A percentile compares a stretch with the other conserved stretches of the same genome.
These are phyloP conservation scores for Cryptocephalus moraei DNA, from an alignment of 2,888 invertebrate genomes.

Conservation along the genomic window DNA sequence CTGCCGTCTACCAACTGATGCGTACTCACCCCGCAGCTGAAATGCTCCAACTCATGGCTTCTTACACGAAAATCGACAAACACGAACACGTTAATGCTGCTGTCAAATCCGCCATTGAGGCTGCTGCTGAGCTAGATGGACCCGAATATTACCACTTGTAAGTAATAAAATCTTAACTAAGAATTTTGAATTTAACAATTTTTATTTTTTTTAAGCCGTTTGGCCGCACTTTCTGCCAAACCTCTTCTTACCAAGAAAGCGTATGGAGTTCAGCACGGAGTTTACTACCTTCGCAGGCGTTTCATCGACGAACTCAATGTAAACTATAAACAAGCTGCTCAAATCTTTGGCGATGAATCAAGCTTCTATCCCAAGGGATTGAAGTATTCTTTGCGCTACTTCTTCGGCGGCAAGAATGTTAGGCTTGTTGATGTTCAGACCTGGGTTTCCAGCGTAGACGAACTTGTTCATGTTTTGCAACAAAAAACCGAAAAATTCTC, in stretches of 20 bases:
- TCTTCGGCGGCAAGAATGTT: slow-evolving; percentile 33
- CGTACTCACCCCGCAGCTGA: slow-evolving; percentile 47
- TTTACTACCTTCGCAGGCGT: slow-evolving; percentile 36
- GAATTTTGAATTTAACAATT: too few species aligned
- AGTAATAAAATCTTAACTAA: slow-evolving; percentile 9
- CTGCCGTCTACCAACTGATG: slow-evolving; percentile 53
- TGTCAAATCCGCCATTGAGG: slow-evolving; percentile 50
- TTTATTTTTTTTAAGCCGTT: slow-evolving; percentile 26
- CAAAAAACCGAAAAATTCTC: slow-evolving; percentile 25
- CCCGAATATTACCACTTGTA: slow-evolving; percentile 15
- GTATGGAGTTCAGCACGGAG: slow-evolving; percentile 44
- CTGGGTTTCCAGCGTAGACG: slow-evolving; percentile 39
- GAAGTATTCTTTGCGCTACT: slow-evolving; percentile 23
- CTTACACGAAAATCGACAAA: slow-evolving; percentile 53
- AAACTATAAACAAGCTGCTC: slow-evolving; percentile 35
- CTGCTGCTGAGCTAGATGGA: slow-evolving; percentile 41
- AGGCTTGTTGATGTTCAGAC: slow-evolving; percentile 22
- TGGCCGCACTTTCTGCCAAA: slow-evolving; percentile 35
- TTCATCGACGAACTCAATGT: slow-evolving; percentile 37
- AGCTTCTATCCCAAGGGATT: slow-evolving; percentile 42
- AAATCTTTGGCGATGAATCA: slow-evolving; percentile 48
- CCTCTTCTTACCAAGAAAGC: slow-evolving; percentile 31
- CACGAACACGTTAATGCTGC: slow-evolving; percentile 54
- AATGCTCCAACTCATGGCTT: slow-evolving; percentile 62
- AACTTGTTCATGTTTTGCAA: slow-evolving; percentile 28